Percentiles rank a stretch among this genome's conserved stretches.
phyloP scores from a whole-genome alignment of 2,113 vertebrate species.

The Spermophilus dauricus region DNA sequence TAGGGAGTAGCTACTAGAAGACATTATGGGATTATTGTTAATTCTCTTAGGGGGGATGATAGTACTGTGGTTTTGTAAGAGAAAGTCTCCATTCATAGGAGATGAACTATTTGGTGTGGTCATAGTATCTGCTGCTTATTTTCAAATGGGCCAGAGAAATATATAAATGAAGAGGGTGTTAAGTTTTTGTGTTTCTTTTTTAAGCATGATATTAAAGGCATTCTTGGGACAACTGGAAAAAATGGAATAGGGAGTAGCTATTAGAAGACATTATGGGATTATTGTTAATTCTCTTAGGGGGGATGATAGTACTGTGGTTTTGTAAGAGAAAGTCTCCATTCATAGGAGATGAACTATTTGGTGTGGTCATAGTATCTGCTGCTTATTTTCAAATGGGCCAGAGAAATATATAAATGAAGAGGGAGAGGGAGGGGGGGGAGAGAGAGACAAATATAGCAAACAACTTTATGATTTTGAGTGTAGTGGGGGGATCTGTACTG shows the following conservation, averaged over 20 bases:
- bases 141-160: too few relatives aligned
- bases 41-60: too few relatives aligned
- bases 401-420: background rate
- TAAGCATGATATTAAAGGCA: background rate
- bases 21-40: too few relatives aligned
- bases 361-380: background rate
- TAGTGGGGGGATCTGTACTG: background rate
- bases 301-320: background rate
- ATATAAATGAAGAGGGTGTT: too few relatives aligned
- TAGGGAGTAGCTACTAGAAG: too few relatives aligned
- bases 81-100: too few relatives aligned
- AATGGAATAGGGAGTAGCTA: background rate
- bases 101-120: too few relatives aligned
- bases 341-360: background rate
- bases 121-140: too few relatives aligned
- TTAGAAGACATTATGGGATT: background rate
- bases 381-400: background rate
- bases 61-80: too few relatives aligned
- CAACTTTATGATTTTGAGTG: background rate
- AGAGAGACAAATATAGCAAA: background rate
- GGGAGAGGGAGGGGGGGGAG: too few relatives aligned
- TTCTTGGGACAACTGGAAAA: background rate
- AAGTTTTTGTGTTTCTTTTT: background rate
- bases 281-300: background rate
- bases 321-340: background rate